phyloP scores from a whole-genome alignment of 1,140 invertebrate genomes.

The Euborellia annulipes region DNA sequence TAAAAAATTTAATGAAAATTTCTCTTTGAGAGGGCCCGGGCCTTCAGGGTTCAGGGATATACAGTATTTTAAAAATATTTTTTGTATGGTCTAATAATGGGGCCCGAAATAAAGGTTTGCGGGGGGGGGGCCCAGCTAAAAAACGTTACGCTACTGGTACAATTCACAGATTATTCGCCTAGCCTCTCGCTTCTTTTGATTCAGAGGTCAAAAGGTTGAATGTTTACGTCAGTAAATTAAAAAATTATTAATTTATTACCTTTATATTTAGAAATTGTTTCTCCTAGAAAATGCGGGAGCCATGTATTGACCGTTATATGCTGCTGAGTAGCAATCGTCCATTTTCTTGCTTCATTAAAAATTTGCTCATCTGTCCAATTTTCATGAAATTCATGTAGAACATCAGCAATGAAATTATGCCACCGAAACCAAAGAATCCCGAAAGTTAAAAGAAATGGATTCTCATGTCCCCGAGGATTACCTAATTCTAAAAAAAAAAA shows the following conservation, averaged over 20 bases:
- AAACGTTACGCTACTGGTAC: neutral
- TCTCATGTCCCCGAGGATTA: conserved; percentile 43
- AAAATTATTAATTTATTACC: conserved; percentile 11
- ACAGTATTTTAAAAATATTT: neutral
- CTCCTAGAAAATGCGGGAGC: conserved; percentile 31
- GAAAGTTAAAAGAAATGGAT: conserved; percentile 35
- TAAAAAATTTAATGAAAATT: too few species aligned
- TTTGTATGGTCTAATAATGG: neutral
- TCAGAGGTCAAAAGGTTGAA: neutral
- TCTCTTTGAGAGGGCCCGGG: too few species aligned
- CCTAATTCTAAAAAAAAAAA: conserved; percentile 34
- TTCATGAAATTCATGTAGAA: conserved; percentile 23
- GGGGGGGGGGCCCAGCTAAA: neutral
- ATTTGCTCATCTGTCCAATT: conserved; percentile 33
- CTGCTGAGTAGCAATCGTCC: conserved; percentile 38
- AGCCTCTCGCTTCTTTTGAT: neutral
- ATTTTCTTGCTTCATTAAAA: conserved; percentile 42
- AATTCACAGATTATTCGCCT: neutral
- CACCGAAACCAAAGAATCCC: conserved; percentile 43
- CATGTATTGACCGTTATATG: conserved; percentile 35
- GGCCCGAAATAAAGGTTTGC: neutral
- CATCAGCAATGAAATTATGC: conserved; percentile 39
- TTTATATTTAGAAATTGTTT: conserved; percentile 18
- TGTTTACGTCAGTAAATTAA: neutral
- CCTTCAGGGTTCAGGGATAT: too few species aligned